phyloP scores from a whole-genome alignment of 1,140 invertebrate genomes.

The Rhopalosiphum maidis region DNA sequence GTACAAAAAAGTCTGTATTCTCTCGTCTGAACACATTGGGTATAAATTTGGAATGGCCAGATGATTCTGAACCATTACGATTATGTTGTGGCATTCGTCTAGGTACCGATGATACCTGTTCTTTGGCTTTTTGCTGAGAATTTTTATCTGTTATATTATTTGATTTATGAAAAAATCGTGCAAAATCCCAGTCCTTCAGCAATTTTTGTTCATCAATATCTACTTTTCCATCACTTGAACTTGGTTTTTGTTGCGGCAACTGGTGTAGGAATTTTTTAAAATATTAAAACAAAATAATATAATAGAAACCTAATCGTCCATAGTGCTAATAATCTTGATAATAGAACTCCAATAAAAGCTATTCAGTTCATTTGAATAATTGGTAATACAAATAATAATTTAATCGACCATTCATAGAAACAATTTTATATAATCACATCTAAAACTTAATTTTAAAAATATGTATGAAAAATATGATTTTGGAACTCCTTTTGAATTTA shows the following conservation, averaged over 20 bases:
- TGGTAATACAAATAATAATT: conserved; percentile 3
- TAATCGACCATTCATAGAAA: neutral
- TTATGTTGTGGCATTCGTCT: conserved; percentile 57
- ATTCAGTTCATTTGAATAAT: neutral
- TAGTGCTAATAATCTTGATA: neutral
- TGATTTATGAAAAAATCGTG: conserved; percentile 77
- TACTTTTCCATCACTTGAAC: conserved; percentile 35
- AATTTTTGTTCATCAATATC: conserved; percentile 76
- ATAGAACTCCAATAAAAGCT: conserved; percentile 17
- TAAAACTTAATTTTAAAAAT: neutral
- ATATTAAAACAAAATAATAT: conserved; percentile 51
- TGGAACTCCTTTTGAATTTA: neutral
- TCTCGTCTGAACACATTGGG: conserved; percentile 78
- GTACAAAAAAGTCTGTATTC: conserved; percentile 77
- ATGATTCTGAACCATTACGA: conserved; percentile 60
- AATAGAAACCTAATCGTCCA: conserved; percentile 27
- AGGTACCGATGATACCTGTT: conserved; percentile 24
- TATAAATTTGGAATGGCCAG: conserved; percentile 44
- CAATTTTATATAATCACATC: neutral
- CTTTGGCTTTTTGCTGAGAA: conserved; percentile 40
- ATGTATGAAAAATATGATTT: neutral
- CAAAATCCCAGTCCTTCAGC: conserved; percentile 83
- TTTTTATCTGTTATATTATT: conserved; percentile 60
- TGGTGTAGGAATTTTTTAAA: conserved; percentile 55
- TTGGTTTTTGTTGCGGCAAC: conserved; percentile 51